phyloP scores from a whole-genome alignment of 2,888 invertebrate genomes.

The Fabriciana adippe region DNA sequence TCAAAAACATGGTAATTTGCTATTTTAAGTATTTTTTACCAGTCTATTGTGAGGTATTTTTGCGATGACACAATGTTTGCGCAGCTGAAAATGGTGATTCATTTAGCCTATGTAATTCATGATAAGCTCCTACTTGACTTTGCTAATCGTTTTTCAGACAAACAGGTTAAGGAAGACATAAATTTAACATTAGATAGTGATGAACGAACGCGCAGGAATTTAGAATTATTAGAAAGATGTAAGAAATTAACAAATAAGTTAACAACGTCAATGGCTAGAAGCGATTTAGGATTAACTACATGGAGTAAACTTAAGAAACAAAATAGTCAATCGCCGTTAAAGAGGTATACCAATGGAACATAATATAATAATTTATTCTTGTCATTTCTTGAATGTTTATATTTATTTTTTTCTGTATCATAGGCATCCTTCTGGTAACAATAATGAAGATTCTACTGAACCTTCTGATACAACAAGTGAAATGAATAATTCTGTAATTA shows the following conservation, averaged over 20 bases:
- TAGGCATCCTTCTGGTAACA: slow-evolving; percentile 90
- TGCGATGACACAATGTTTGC: slow-evolving; percentile 57
- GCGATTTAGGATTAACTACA: slow-evolving; percentile 93
- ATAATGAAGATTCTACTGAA: slow-evolving; percentile 84
- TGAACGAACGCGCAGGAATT: slow-evolving; percentile 82
- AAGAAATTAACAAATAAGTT: slow-evolving; percentile 79
- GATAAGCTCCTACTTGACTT: slow-evolving; percentile 54
- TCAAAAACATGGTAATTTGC: slow-evolving; percentile 73
- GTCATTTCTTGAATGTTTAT: background rate
- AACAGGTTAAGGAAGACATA: slow-evolving; percentile 70
- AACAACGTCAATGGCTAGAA: slow-evolving; percentile 92
- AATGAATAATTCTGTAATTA: slow-evolving; percentile 83
- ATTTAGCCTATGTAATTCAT: slow-evolving; percentile 49
- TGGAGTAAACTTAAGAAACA: slow-evolving; percentile 93
- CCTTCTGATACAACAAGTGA: slow-evolving; percentile 80
- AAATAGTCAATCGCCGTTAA: slow-evolving; percentile 84
- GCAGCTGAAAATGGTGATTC: slow-evolving; percentile 52
- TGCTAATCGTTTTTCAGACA: slow-evolving; percentile 67
- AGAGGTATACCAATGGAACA: slow-evolving; percentile 71
- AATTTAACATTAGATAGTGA: slow-evolving; percentile 73
- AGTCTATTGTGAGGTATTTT: slow-evolving; percentile 23
- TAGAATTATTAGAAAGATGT: slow-evolving; percentile 81
- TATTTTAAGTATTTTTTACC: background rate
- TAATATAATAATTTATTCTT: background rate
- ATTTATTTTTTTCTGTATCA: slow-evolving; percentile 34